phyloP scores from a whole-genome alignment of 2,113 vertebrate species.

The Rhinopithecus roxellana region DNA sequence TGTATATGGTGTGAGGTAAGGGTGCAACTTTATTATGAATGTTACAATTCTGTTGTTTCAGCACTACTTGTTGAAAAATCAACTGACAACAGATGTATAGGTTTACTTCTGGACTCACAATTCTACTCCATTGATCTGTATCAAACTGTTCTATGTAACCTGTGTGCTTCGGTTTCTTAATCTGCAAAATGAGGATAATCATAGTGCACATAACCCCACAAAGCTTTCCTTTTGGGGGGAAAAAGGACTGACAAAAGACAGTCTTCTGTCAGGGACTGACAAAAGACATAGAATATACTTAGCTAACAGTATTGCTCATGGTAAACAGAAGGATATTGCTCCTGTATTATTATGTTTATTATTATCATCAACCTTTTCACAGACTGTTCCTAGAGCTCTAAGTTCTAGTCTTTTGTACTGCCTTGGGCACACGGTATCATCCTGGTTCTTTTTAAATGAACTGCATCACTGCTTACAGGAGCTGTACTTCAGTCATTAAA shows the following conservation, averaged over 20 bases:
- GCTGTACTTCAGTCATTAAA: not conserved
- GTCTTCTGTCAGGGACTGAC: not conserved
- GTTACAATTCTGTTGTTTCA: not conserved
- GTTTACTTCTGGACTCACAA: not conserved
- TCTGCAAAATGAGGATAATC: not conserved
- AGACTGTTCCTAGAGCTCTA: not conserved
- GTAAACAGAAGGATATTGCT: not conserved
- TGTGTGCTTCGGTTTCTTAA: not conserved
- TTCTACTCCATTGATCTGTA: not conserved
- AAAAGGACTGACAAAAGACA: not conserved
- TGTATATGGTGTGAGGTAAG: not conserved
- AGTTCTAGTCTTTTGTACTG: not conserved
- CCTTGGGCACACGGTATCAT: not conserved
- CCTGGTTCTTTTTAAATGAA: not conserved
- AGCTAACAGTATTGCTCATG: not conserved
- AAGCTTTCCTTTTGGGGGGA: not conserved
- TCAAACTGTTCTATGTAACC: not conserved
- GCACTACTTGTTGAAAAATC: not conserved
- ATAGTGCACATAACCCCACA: not conserved
- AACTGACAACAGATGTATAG: not conserved
- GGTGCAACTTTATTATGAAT: not conserved
- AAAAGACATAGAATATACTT: not conserved
- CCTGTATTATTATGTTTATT: not conserved
- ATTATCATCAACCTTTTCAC: not conserved
- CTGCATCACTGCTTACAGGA: not conserved